A percentile compares a stretch with the other conserved stretches of the same genome.
Conservation (phyloP, 2,797 vertebrate genomes). For the Pantherophis alleghaniensis region DNA sequence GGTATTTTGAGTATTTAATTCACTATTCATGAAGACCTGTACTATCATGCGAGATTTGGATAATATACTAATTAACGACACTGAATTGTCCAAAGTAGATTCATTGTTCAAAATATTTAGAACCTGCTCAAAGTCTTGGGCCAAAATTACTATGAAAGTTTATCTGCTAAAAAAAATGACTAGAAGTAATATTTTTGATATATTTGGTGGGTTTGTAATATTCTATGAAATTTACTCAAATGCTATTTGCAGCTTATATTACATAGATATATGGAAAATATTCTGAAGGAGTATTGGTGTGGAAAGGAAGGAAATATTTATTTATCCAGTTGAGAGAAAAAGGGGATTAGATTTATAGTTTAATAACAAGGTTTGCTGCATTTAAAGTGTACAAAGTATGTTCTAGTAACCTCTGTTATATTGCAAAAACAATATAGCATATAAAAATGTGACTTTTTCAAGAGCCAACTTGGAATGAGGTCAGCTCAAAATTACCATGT, state of each 20-base stretch:
- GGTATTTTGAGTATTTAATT: neutral
- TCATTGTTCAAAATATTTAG: neutral
- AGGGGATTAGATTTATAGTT: slow-evolving; percentile 37
- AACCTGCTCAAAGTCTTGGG: neutral
- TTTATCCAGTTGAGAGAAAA: slow-evolving; percentile 11
- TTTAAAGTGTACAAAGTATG: slow-evolving; percentile 37
- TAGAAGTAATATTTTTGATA: slow-evolving; percentile 9
- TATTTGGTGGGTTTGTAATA: slow-evolving; percentile 11
- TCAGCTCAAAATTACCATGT: slow-evolving; percentile 15
- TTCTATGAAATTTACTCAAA: slow-evolving; percentile 37
- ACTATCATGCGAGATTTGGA: neutral
- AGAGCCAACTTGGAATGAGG: slow-evolving; percentile 13
- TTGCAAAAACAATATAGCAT: slow-evolving; percentile 5
- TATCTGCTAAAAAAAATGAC: neutral
- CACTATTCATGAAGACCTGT: neutral
- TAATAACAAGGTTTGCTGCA: slow-evolving; percentile 23
- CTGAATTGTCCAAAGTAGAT: neutral
- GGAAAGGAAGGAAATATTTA: slow-evolving; percentile 5
- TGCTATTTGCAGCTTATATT: slow-evolving; percentile 14
- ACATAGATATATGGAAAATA: slow-evolving; percentile 17
- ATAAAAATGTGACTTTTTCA: slow-evolving; percentile 26
- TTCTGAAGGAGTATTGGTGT: slow-evolving; percentile 7
- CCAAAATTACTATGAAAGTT: neutral
- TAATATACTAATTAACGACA: neutral
- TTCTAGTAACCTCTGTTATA: neutral